Evolutionary conservation across 2,888 invertebrate species (phyloP), one percentile per base, ranked within the genome.

Genomic region (Orthosia cruda): DNA sequence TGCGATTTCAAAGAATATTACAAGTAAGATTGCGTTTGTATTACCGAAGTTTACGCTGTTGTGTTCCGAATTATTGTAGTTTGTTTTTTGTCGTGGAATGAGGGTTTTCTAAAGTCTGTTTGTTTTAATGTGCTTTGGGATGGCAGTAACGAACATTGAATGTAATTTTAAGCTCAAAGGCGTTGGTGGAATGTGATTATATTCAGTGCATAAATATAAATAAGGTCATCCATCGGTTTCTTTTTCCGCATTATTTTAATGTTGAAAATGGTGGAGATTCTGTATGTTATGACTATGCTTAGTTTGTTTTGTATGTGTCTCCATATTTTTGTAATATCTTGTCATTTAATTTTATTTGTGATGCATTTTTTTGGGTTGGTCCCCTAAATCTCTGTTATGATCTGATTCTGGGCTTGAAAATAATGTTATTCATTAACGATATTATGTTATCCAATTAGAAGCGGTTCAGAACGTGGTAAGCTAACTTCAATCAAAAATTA

Each of bases 1-100:
- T 88, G 86, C 77, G 65, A 80, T 87, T 86, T 74, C 70, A 75
- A 83, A 80, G 78, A 67, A 81, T 78, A 87, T 87, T 79, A 86
- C 73, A 83, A 87, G 74, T 71, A 68, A 72, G 78, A 86, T 87
- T 86, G 77, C 63, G 71, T 79, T 66, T 59, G 78, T 86, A 87
- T 87, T 80, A 68, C 69, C 55, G 47, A 86, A 80, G 86, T 83
- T 83, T 59, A 65, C 57, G 54, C 45, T 49, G 71, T 74, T 74
- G 20, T 75, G 50, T 64, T 64, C 65, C 47, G 55, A 74, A 77
- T 75, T 62, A 63, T 74, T 76, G 71, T 86, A 77, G 74, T 81
- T 72, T 65, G 61, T 83, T 64, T 54, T 74, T 69, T 45, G 62
- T 76, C 52, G 40, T 13, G 23, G 13, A 61, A 64, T 78, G 32